Evolutionary conservation across 2,113 vertebrate species (phyloP).

Genomic region (Channa argus): DNA sequence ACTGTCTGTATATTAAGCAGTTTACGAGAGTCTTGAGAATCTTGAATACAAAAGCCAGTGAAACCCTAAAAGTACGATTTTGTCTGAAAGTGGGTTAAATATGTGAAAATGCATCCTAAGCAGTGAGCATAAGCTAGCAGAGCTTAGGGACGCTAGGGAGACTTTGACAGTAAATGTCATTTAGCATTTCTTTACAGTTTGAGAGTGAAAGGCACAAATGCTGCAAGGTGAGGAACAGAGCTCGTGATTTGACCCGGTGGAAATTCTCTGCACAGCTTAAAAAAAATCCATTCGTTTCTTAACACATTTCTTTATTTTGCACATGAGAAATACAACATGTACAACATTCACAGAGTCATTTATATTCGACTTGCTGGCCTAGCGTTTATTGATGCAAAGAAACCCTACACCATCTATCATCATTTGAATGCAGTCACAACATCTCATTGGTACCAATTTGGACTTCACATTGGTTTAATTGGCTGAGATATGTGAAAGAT

Average conservation of each 20-base stretch:
- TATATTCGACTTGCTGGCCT: constrained; percentile 33
- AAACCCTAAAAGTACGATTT: constrained; percentile 54
- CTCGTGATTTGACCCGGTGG: constrained; percentile 2
- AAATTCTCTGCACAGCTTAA: background rate
- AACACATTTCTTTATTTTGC: constrained; percentile 9
- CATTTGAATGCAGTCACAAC: constrained; percentile 59
- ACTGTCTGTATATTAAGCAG: constrained; percentile 49
- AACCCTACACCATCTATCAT: constrained; percentile 57
- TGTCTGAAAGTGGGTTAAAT: constrained; percentile 69
- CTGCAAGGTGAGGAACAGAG: constrained; percentile 29
- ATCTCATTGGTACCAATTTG: constrained; percentile 57
- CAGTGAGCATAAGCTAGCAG: constrained; percentile 49
- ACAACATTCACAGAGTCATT: constrained; percentile 23
- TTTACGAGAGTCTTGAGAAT: constrained; percentile 19
- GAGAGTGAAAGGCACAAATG: constrained; percentile 29
- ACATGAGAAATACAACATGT: constrained; percentile 24
- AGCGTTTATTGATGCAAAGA: constrained; percentile 46
- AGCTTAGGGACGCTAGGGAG: constrained; percentile 51
- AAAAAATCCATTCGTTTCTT: constrained; percentile 6
- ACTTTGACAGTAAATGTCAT: constrained; percentile 56
- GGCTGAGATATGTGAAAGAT: constrained; percentile 43
- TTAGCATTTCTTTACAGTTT: constrained; percentile 51
- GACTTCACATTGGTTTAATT: constrained; percentile 47
- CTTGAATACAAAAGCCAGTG: constrained; percentile 43
- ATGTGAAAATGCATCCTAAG: constrained; percentile 59